Evolutionary conservation across 2,113 vertebrate species (phyloP), one percentile per base, ranked within the genome.

Genomic region (Protomyctophum bolini): DNA sequence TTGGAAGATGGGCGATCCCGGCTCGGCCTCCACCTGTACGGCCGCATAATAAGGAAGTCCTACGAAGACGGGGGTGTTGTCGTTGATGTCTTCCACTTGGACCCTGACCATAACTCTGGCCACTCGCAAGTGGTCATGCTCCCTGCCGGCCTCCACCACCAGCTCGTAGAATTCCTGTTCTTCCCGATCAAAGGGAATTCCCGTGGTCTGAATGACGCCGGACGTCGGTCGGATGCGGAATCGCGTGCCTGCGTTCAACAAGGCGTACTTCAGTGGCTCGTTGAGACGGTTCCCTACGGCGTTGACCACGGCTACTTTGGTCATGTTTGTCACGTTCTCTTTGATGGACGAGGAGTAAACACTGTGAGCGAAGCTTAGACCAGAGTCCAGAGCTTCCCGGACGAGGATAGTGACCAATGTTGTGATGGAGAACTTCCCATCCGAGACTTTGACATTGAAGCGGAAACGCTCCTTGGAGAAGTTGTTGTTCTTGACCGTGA

Each of bases 41-140:
- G 97, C 96, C 73, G 97, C 97, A 0, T 98, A 98, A 87, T 99
- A 99, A 0, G 98, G 98, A 73, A 99, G 96, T 49, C 96, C 96
- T 51, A 98, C 90, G 55, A 99, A 99, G 57, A 98, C 91, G 0
- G 98, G 98, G 10, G 93, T 74, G 1, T 99, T 99, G 83, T 99
- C 98, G 7, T 99, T 99, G 63, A 96, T 93, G 71, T 99, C 98
- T 73, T 97, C 95, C 2, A 99, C 90, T 66, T 94, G 95, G 63
- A 99, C 94, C 75, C 91, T 93, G 50, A 99, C 96, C 48, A 97
- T 89, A 2, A 97, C 97, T 82, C 97, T 93, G 1, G 96, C 95
- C 0, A 99, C 97, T 0, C 95, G 95, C 10, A 96, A 88, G 46
- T 88, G 93, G 79, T 98, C 97, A 0, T 96, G 90, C 67, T 97